These are phyloP conservation scores for Melanogrammus aeglefinus DNA, from an alignment of 2,797 vertebrate species.

Conservation along the genomic window DNA sequence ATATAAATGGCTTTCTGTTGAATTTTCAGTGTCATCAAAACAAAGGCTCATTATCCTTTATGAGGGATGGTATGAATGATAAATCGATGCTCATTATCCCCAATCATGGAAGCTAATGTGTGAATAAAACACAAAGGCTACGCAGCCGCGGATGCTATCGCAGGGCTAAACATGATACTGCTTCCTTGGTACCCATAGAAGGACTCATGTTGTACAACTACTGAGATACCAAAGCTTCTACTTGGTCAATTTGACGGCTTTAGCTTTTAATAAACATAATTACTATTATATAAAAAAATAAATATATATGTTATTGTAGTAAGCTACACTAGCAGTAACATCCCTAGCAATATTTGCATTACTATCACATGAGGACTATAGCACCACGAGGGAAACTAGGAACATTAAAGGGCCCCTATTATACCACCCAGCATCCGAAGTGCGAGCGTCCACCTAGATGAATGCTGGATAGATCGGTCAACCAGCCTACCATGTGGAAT, in stretches of 20 bases:
- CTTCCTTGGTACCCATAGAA: not conserved
- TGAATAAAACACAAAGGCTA: conserved; percentile 55
- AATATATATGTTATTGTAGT: not conserved
- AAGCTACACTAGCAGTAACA: not conserved
- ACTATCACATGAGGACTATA: not conserved
- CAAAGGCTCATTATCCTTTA: conserved; percentile 77
- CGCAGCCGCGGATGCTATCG: conserved; percentile 53
- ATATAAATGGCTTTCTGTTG: conserved; percentile 73
- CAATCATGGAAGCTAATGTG: conserved; percentile 70
- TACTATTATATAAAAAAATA: not conserved
- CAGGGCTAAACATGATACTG: conserved; percentile 3
- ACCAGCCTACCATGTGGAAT: too few species aligned
- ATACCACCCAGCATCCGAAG: too few species aligned
- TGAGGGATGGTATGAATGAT: conserved; percentile 75
- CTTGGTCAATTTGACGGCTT: not conserved
- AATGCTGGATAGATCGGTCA: too few species aligned
- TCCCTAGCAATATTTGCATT: not conserved
- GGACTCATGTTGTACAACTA: not conserved
- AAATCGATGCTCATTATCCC: conserved; percentile 74
- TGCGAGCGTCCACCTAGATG: too few species aligned
- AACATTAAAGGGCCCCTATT: too few species aligned
- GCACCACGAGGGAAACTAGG: too few species aligned
- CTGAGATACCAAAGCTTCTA: not conserved
- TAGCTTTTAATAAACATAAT: not conserved
- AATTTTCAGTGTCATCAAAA: conserved; percentile 77